Evolutionary conservation across 1,140 invertebrate genomes (phyloP), one percentile per base, ranked within the genome.

Genomic region (Grapholita molesta): DNA sequence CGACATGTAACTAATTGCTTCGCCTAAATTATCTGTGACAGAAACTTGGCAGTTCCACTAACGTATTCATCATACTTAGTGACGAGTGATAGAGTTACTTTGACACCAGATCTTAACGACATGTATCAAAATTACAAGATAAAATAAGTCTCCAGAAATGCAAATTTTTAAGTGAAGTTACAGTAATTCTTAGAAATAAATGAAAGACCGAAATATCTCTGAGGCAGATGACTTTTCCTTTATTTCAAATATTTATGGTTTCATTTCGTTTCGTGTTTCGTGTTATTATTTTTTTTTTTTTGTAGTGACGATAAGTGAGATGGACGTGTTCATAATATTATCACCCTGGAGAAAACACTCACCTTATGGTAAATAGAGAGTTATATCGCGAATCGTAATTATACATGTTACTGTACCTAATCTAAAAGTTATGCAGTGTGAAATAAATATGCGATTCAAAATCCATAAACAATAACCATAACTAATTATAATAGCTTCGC

Each of bases 31-130:
- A 61, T 30, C n/a, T 25, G 7, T 30, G 55, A 28, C 55, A 61
- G 24, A 61, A 18, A 28, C 55, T 61, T 61, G 55, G 55, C 55
- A 61, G 12, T 28, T 25, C 18, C n/a, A 28, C 24, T 30, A 28
- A 28, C 55, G 24, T 55, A 28, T 61, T 61, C 15, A 61, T 61
- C 55, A 30, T 61, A 28, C 55, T 61, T 61, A 61, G n/a, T 18
- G n/a, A 61, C 28, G 55, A n/a, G 28, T 28, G 25, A 28, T 48
- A 48, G 42, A 48, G 18, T 48, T 48, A 48, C 42, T 48, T 9
- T 48, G 42, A 48, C 21, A 48, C 42, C 21, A 42, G 42, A 48
- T 48, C 42, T 48, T 48, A 18, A 48, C 7, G 42, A 48, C 42
- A 21, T 21, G 18, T 48, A 48, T 48, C 42, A 18, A 48, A 18